A percentile compares a stretch with the other conserved stretches of the same genome.
Conservation (phyloP, 2,888 invertebrate genomes). For the Heliothis peltigera region DNA sequence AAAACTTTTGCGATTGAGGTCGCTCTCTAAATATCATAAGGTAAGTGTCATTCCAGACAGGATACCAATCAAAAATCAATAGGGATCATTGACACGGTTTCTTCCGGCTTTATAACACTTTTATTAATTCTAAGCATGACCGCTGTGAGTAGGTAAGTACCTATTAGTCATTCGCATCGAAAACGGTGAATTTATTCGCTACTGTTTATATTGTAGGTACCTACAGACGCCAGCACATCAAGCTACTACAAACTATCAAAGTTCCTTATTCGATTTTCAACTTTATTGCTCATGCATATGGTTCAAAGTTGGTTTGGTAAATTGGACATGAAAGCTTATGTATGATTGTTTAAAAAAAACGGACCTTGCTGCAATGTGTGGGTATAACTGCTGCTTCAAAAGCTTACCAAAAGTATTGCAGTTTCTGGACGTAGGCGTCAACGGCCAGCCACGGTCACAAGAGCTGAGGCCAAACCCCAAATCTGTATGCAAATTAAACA, state of each 20-base stretch:
- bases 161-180: slow-evolving; percentile 53
- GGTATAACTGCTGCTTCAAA: slow-evolving; percentile 23
- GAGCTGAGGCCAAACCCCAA: slow-evolving; percentile 74
- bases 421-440: slow-evolving; percentile 61
- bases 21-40: no score
- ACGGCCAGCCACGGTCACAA: slow-evolving; percentile 63
- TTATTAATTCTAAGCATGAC: slow-evolving; percentile 57
- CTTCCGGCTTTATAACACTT: slow-evolving; percentile 36
- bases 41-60: slow-evolving; percentile 10
- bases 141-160: slow-evolving; percentile 4
- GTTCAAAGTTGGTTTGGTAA: no score
- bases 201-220: slow-evolving; percentile 38
- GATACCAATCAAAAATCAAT: slow-evolving; percentile 34
- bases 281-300: no score
- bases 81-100: slow-evolving; percentile 51
- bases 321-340: slow-evolving; percentile 24
- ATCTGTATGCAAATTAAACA: slow-evolving; percentile 78
- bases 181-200: slow-evolving; percentile 38
- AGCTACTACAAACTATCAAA: no score
- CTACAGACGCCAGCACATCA: no score
- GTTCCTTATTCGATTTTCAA: no score
- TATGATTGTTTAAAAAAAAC: neutral
- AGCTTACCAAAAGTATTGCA: slow-evolving; percentile 38
- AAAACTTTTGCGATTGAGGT: no score
- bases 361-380: slow-evolving; percentile 17